Evolutionary conservation across 2,113 vertebrate species (phyloP).

Genomic region (Daboia siamensis): DNA sequence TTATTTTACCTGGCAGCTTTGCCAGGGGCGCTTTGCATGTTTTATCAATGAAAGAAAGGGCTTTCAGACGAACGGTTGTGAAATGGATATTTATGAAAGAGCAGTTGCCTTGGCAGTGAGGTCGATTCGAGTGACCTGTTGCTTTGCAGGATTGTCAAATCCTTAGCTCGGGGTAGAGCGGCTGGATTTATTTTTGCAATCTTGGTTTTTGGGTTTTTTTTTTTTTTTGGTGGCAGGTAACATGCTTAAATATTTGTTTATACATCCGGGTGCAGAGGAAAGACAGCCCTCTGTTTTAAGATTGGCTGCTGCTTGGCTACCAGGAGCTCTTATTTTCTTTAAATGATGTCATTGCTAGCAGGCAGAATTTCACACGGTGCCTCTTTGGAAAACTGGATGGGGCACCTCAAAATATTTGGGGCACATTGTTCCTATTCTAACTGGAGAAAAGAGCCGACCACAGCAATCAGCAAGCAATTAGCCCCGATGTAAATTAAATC

Average conservation of each 20-base stretch:
- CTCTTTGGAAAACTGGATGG: neutral
- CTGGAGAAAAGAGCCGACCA: no score
- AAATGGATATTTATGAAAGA: neutral
- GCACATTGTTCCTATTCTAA: neutral
- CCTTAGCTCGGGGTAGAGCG: neutral
- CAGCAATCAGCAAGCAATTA: neutral
- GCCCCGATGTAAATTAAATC: neutral
- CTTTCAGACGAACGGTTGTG: neutral
- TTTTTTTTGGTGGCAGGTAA: neutral
- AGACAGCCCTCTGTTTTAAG: constrained; percentile 23
- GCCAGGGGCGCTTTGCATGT: neutral
- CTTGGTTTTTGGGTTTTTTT: neutral
- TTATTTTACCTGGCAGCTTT: neutral
- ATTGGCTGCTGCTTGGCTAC: constrained; percentile 53
- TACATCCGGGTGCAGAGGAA: constrained; percentile 75
- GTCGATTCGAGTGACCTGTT: neutral
- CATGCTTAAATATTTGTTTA: constrained; percentile 80
- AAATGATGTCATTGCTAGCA: constrained; percentile 35
- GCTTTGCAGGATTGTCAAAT: neutral
- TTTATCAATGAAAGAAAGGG: neutral
- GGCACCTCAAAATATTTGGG: neutral
- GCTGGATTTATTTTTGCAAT: neutral
- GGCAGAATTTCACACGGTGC: neutral
- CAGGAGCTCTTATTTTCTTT: neutral
- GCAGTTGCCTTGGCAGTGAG: neutral